These are phyloP conservation scores for Helleia helle DNA, from an alignment of 2,888 invertebrate species.

Conservation along the genomic window DNA sequence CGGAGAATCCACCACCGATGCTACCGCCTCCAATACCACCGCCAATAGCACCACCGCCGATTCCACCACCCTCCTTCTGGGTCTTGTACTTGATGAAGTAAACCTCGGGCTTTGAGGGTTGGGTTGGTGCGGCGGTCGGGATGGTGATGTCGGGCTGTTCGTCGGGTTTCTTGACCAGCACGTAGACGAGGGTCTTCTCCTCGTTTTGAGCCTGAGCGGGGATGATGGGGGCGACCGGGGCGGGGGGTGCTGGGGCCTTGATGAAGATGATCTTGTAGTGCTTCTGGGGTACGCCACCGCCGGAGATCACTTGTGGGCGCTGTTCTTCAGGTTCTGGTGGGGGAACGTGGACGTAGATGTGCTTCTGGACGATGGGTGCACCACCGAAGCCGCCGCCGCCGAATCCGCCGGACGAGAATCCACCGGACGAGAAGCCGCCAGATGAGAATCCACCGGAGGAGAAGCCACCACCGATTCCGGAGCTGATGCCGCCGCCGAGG, in stretches of 20 bases:
- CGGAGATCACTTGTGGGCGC: slow-evolving; percentile 77
- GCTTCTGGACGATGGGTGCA: slow-evolving; percentile 80
- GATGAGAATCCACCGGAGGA: slow-evolving; percentile 24
- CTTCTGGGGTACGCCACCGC: slow-evolving; percentile 80
- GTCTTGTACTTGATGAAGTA: slow-evolving; percentile 91
- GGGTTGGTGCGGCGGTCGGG: slow-evolving; percentile 80
- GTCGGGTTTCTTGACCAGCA: slow-evolving; percentile 87
- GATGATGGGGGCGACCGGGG: slow-evolving; percentile 83
- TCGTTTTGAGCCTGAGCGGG: slow-evolving; percentile 83
- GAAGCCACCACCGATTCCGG: slow-evolving; percentile 30
- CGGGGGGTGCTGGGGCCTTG: slow-evolving; percentile 85
- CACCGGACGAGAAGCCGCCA: slow-evolving; percentile 27
- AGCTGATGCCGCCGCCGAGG: slow-evolving; percentile 36
- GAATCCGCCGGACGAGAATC: slow-evolving; percentile 34
- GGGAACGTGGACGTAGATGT: slow-evolving; percentile 88
- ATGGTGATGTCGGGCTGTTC: slow-evolving; percentile 87
- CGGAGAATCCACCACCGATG: slow-evolving; percentile 31
- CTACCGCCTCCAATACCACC: slow-evolving; percentile 33
- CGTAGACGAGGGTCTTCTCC: slow-evolving; percentile 87
- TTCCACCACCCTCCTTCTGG: slow-evolving; percentile 69
- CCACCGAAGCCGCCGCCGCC: slow-evolving; percentile 57
- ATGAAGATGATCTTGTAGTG: slow-evolving; percentile 92
- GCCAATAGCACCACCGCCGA: slow-evolving; percentile 34
- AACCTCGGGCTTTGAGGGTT: slow-evolving; percentile 86
- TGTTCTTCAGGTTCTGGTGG: slow-evolving; percentile 85